Evolutionary conservation across 1,140 invertebrate species (phyloP).

Genomic region (Sipha flava): DNA sequence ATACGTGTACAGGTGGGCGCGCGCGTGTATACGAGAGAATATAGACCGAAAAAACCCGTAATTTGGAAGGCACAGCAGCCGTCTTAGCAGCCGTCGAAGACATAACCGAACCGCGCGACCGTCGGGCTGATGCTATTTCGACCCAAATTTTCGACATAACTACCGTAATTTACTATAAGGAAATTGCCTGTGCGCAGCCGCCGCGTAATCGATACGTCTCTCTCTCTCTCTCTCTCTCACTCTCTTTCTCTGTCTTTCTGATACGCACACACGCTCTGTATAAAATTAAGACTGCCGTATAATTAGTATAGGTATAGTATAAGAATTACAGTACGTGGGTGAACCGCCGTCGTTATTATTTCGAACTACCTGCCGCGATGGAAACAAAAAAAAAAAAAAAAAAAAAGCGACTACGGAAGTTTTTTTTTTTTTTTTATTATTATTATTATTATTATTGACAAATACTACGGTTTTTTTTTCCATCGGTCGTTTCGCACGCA

Average conservation of each 20-base stretch:
- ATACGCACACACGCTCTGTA: too few species aligned
- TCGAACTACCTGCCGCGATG: neutral
- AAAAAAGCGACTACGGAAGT: neutral
- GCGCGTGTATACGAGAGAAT: too few species aligned
- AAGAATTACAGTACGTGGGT: neutral
- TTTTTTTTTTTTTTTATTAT: too few species aligned
- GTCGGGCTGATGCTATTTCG: neutral
- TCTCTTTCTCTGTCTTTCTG: too few species aligned
- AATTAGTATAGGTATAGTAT: neutral
- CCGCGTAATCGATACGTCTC: neutral
- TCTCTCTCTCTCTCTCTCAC: too few species aligned
- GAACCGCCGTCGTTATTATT: neutral
- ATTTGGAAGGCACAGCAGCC: slow-evolving; percentile 12
- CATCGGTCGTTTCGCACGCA: neutral
- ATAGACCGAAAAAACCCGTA: neutral
- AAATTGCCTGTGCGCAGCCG: neutral
- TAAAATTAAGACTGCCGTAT: neutral
- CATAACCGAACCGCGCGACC: neutral
- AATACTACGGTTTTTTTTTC: neutral
- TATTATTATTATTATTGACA: neutral
- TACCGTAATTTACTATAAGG: neutral
- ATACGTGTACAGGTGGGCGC: too few species aligned
- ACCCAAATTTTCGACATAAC: neutral
- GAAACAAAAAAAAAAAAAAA: too few species aligned
- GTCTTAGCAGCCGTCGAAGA: neutral